These are phyloP conservation scores for Protophormia terraenovae DNA, from an alignment of 2,888 invertebrate species.

Conservation along the genomic window DNA sequence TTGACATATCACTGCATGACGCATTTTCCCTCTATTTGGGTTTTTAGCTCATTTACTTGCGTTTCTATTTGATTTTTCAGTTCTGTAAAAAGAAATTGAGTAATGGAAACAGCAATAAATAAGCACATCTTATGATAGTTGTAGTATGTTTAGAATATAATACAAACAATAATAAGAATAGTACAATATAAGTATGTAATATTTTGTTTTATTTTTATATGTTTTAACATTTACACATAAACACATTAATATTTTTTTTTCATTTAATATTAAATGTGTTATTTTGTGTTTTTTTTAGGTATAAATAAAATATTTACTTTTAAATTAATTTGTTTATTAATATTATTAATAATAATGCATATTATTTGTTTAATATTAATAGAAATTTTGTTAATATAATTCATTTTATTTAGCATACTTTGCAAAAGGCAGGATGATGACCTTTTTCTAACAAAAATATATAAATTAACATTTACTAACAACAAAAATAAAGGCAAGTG, in stretches of 20 bases:
- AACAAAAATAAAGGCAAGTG: constrained; percentile 5
- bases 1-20: constrained; percentile 93
- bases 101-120: constrained; percentile 82
- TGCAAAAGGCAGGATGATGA: constrained; percentile 3
- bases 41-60: constrained; percentile 97
- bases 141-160: constrained; percentile 64
- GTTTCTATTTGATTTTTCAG: constrained; percentile 98
- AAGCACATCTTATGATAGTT: constrained; percentile 81
- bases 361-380: constrained; percentile 64
- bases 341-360: constrained; percentile 59
- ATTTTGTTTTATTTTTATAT: background rate
- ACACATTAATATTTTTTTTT: constrained; percentile 19
- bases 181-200: constrained; percentile 41
- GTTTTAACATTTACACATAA: constrained; percentile 39
- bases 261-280: no score
- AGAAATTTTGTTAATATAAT: constrained; percentile 52
- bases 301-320: constrained; percentile 1
- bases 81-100: constrained; percentile 88
- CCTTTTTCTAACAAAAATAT: constrained; percentile 46
- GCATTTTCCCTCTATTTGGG: constrained; percentile 98
- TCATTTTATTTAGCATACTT: constrained; percentile 62
- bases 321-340: constrained; percentile 48
- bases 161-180: constrained; percentile 64
- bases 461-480: constrained; percentile 61
- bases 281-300: constrained; percentile 7